Base-by-base conservation (phyloP, 1,140 invertebrate genomes). In the Aphelenchoides fujianensis region DNA sequence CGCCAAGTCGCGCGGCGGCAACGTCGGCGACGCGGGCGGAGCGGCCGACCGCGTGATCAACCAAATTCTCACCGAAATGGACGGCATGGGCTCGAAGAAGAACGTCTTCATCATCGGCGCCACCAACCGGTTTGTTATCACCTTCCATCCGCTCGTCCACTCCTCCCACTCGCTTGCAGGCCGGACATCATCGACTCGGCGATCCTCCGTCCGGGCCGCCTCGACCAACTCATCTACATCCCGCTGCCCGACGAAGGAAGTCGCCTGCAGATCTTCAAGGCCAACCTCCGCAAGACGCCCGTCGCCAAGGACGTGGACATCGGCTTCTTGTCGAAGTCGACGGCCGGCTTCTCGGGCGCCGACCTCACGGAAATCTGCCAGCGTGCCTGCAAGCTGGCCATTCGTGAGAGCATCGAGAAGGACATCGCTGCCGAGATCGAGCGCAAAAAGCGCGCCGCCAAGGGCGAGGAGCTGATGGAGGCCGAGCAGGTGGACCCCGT, bases 321-420 rank as follows among this genome's bases (percentile, higher is more conserved):
- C n/a, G n/a, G n/a, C 23, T 98, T 95, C 86, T 91, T 99, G 80
- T 93, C 95, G 67, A 97, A 97, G 88, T 92, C 95, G 37, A 94
- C 94, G 52, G 90, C 94, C 79, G 97, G 97, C 32, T 99, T 97
- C 87, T 97, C 94, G 72, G 97, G 97, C 79, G 97, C 97, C 73
- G 97, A 99, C 88, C 88, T 99, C 81, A 99, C 95, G 41, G 96
- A 99, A 89, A 96, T 99, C 82, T 99, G 97, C 87, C 97, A 99
- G n/a, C n/a, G 97, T 74, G 97, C 97, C 27, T 98, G 95, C 86
- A 99, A 99, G 87, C 88, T 98, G 74, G 97, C 96, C 72, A 99
- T 99, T 87, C 89, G 96, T 69, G 93, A 98, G 87, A 92, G 91
- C 69, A 99, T 99, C 85, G 96, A 99, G 87, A 89, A 90, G 0